These are phyloP conservation scores for Tenthredo livida DNA, from an alignment of 2,888 invertebrate genomes.

Conservation along the genomic window DNA sequence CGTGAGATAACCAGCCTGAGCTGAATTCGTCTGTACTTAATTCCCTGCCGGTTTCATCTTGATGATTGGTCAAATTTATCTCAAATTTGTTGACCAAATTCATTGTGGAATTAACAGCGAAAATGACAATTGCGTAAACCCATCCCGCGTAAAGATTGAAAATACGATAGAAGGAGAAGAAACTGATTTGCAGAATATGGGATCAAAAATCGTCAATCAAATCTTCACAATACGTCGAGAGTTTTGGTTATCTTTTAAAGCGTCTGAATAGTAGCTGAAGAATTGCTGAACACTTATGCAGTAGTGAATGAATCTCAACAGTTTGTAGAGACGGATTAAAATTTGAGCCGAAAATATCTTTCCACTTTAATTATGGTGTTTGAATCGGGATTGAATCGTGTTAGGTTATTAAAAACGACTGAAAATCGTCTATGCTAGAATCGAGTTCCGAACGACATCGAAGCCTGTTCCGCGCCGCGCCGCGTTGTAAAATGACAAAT, in stretches of 20 bases:
- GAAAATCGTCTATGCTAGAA: neutral
- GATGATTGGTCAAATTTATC: neutral
- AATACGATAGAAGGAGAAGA: neutral
- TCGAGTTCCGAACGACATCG: neutral
- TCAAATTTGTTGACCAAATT: neutral
- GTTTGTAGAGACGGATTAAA: neutral
- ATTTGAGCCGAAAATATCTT: neutral
- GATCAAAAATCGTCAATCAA: neutral
- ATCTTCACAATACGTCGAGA: neutral
- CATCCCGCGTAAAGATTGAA: neutral
- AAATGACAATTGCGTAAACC: neutral
- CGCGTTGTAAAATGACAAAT: neutral
- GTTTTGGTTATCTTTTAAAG: neutral
- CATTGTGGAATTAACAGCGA: neutral
- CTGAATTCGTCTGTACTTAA: neutral
- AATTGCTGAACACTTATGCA: neutral
- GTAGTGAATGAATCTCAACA: neutral
- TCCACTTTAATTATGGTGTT: neutral
- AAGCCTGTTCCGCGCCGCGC: neutral
- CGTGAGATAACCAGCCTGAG: neutral
- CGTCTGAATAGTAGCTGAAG: neutral
- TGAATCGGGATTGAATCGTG: conserved; percentile 22
- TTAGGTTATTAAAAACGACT: conserved; percentile 15
- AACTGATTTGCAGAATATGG: neutral
- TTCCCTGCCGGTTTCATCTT: neutral